Evolutionary conservation across 2,113 vertebrate species (phyloP).

Genomic region (Petrocephalus zakoni): DNA sequence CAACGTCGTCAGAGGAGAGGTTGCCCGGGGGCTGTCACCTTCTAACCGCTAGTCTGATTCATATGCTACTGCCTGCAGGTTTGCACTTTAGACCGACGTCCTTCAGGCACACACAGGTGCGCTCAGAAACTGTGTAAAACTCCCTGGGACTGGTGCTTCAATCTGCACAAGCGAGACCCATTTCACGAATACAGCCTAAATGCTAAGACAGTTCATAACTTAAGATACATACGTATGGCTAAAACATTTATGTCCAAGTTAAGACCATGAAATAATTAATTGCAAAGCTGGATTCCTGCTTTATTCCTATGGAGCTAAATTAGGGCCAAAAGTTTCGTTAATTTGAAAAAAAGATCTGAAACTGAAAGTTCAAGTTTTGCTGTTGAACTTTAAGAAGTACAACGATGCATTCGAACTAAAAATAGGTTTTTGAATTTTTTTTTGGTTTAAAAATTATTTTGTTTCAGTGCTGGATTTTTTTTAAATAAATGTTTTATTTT

Average conservation of each 20-base stretch:
- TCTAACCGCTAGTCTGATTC: neutral
- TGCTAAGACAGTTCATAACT: neutral
- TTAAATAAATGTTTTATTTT: too few species aligned
- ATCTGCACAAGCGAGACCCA: neutral
- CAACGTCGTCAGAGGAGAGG: neutral
- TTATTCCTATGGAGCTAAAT: too few species aligned
- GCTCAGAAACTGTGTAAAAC: neutral
- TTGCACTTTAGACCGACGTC: neutral
- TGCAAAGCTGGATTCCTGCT: neutral
- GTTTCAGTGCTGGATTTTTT: too few species aligned
- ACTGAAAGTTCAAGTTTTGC: too few species aligned
- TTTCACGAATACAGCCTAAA: neutral
- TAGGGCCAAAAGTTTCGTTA: too few species aligned
- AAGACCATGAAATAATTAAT: neutral
- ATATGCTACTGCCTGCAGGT: neutral
- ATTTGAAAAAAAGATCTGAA: too few species aligned
- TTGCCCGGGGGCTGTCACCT: neutral
- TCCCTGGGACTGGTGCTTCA: neutral
- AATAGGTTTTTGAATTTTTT: too few species aligned
- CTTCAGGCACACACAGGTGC: neutral
- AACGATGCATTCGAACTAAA: too few species aligned
- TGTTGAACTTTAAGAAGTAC: too few species aligned
- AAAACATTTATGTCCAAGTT: neutral
- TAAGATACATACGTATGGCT: neutral
- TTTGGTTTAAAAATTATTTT: too few species aligned